Evolutionary conservation across 2,888 invertebrate genomes (phyloP), one percentile per base, ranked within the genome.

Genomic region (Agriotes lineatus): DNA sequence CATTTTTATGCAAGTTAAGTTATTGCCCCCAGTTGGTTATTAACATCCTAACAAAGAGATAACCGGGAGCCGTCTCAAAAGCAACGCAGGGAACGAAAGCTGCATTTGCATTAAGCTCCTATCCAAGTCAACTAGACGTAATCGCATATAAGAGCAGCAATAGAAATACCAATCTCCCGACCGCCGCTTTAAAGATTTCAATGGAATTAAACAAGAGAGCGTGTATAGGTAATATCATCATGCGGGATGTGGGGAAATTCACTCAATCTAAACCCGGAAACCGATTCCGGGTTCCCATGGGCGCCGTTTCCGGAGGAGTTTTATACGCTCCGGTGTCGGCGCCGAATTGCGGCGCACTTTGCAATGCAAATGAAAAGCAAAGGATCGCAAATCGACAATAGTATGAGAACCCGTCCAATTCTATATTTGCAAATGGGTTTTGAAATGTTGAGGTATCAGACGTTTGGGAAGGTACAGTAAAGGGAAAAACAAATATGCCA

Each of bases 261-360:
- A 83, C 83, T 83, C 83, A 83, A 83, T 83, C 83, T 82, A 83
- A 83, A 83, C 83, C 83, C 80, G 83, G 82, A 83, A 83, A 83
- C 82, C 83, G 83, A 83, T 83, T 83, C 83, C 79, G 76, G 75
- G 74, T 73, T 82, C 83, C 82, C 82, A 74, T 72, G 83, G 82
- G 83, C 80, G 80, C 81, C 80, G 82, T 83, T 82, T 75, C 79
- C 78, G 76, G 79, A 76, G 79, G 80, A 82, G 81, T 83, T 82
- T 83, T 82, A 82, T 81, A 80, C 80, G 80, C 78, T 79, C 74
- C 76, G 79, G 78, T 77, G 80, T 79, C 79, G 80, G 78, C 76
- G 79, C 79, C 81, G 82, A 82, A 82, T 82, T 82, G 82, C 82
- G 82, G 81, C 76, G 76, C 79, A 79, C 80, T 83, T 83, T 83